Evolutionary conservation across 1,140 invertebrate genomes (phyloP).

Genomic region (Scylla paramamosain): DNA sequence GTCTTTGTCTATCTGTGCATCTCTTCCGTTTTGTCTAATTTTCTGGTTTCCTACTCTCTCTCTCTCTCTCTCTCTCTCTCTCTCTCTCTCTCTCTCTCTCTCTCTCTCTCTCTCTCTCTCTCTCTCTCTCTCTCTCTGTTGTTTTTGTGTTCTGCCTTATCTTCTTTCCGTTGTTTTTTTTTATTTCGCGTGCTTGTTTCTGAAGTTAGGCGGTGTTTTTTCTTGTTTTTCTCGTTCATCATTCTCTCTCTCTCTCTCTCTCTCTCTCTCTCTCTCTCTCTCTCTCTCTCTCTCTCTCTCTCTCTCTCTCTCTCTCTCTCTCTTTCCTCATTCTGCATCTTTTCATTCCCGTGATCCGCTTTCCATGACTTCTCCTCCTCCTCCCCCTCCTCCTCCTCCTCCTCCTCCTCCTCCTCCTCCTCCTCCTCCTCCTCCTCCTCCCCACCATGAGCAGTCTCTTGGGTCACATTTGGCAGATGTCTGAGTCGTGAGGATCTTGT

Average conservation of each 20-base stretch:
- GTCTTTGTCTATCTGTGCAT: background rate
- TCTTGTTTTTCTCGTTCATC: background rate
- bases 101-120: no score
- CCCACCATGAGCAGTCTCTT: background rate
- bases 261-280: background rate
- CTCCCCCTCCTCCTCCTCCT: conserved; percentile 2
- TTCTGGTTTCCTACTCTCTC: no score
- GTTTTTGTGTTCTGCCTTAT: no score
- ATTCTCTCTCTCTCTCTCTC: background rate
- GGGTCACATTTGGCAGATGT: background rate
- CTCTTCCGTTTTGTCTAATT: no score
- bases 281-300: background rate
- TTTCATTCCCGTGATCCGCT: conserved; percentile 2
- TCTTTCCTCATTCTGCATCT: background rate
- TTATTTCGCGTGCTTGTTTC: no score
- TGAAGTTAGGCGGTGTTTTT: no score
- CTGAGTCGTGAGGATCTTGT: background rate
- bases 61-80: no score
- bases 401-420: conserved; percentile 29
- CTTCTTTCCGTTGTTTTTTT: no score
- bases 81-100: no score
- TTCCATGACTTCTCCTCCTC: background rate
- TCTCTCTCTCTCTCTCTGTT: no score
- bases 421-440: background rate
- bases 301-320: background rate